Evolutionary conservation across 2,113 vertebrate genomes (phyloP).

Genomic region (Upupa epops): DNA sequence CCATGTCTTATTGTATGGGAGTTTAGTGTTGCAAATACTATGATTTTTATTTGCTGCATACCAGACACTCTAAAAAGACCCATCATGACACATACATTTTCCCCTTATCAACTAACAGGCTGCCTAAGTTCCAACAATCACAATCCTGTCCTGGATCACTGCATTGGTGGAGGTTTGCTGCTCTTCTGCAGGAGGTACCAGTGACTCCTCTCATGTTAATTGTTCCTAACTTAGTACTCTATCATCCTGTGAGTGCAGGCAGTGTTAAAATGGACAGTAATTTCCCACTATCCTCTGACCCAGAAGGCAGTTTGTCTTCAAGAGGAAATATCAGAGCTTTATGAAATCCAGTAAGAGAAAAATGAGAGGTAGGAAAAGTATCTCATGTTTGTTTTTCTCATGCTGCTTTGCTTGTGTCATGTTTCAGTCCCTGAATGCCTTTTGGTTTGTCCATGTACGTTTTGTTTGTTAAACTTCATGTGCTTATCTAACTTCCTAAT

Average conservation of each 20-base stretch:
- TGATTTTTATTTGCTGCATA: background rate
- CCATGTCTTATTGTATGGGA: background rate
- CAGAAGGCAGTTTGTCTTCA: background rate
- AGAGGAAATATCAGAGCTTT: constrained; percentile 10
- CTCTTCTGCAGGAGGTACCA: background rate
- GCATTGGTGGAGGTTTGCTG: rapidly evolving
- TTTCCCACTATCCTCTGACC: background rate
- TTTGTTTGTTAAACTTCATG: constrained; percentile 67
- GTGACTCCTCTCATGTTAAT: background rate
- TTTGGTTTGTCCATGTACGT: constrained; percentile 20
- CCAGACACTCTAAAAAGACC: background rate
- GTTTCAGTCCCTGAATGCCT: constrained; percentile 54
- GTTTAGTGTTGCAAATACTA: background rate
- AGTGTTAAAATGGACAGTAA: background rate
- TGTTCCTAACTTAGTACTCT: background rate
- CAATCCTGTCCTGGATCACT: background rate
- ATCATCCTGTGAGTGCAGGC: background rate
- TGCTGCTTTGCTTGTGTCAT: constrained; percentile 53
- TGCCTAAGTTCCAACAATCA: background rate
- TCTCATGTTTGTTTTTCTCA: constrained; percentile 73
- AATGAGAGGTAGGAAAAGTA: background rate
- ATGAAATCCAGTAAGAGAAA: constrained; percentile 42
- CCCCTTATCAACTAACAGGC: background rate
- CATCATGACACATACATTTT: background rate
- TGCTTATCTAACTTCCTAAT: constrained; percentile 78